Evolutionary conservation across 2,888 invertebrate species (phyloP), one percentile per base, ranked within the genome.

Genomic region (Leucophenga montana): DNA sequence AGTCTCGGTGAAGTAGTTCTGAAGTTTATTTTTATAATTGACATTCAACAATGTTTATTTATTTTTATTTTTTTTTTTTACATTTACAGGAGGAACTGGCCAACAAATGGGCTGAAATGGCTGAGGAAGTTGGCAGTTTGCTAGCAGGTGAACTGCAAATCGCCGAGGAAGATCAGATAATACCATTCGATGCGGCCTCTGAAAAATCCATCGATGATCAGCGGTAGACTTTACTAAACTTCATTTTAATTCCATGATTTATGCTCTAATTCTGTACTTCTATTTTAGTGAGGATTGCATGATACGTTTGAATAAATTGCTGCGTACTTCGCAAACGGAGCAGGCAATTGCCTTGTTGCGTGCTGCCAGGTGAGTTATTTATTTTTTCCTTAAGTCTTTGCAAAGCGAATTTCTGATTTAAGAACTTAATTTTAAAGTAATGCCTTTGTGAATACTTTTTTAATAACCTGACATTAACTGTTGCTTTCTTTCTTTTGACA

Each of bases 131-230:
- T 57, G 91, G 92, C 14, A 90, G 89, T 6, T 90, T 93, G 1
- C 88, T 94, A 69, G 88, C 90, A 66, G 88, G 90, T 16, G 91
- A 90, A 14, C 66, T 87, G 56, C 77, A 83, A 69, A 66, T 89
- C 50, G 77, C 83, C 0, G 89, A 90, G 66, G 88, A 89, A 6
- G 90, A 91, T 54, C 90, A 92, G 77, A 91, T 93, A 0, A 90
- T 94, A 71, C 97, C 97, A 0, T 96, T 96, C 86, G 97, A 97
- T 89, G 95, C 95, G 14, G 92, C 95, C 0, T 93, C 95, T 4
- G 96, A 96, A 77, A 91, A 92, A 50, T 92, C 94, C 54, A 94
- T 96, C 71, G 96, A 97, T 82, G 94, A 96, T 84, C 97, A 97
- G 90, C 96, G 95, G 96, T 95, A 90, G 87, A 90, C 88, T 44